phyloP scores from a whole-genome alignment of 2,888 invertebrate species.

The Blera fallax region DNA sequence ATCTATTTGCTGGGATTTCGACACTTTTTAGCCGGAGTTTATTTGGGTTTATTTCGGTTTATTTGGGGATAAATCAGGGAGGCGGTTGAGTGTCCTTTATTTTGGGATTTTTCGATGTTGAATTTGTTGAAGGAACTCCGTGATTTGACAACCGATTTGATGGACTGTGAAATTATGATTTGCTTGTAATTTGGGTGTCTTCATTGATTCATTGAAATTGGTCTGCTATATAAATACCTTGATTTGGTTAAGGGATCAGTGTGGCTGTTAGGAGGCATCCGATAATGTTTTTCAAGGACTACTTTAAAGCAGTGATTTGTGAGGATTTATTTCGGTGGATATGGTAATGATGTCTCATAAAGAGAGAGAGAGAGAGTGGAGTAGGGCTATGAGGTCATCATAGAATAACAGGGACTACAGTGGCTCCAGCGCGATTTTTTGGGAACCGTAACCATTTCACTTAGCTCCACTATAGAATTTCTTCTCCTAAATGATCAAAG shows the following conservation, averaged over 20 bases:
- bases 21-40: constrained; percentile 69
- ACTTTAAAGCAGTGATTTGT: no score
- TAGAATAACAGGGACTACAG: no score
- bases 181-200: constrained; percentile 31
- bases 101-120: background rate
- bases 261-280: background rate
- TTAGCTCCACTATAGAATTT: no score
- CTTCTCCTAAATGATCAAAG: no score
- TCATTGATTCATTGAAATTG: constrained; percentile 26
- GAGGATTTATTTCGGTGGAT: no score
- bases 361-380: no score
- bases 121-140: constrained; percentile 42
- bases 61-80: constrained; percentile 61
- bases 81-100: constrained; percentile 8
- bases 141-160: constrained; percentile 54
- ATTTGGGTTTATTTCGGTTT: constrained; percentile 70
- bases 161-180: constrained; percentile 69
- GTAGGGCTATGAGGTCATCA: no score
- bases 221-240: constrained; percentile 35
- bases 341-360: no score
- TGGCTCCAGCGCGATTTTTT: no score
- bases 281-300: no score
- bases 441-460: no score
- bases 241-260: background rate
- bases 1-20: constrained; percentile 72